Conservation (phyloP, 2,113 vertebrate species). For the Xiphias gladius region DNA sequence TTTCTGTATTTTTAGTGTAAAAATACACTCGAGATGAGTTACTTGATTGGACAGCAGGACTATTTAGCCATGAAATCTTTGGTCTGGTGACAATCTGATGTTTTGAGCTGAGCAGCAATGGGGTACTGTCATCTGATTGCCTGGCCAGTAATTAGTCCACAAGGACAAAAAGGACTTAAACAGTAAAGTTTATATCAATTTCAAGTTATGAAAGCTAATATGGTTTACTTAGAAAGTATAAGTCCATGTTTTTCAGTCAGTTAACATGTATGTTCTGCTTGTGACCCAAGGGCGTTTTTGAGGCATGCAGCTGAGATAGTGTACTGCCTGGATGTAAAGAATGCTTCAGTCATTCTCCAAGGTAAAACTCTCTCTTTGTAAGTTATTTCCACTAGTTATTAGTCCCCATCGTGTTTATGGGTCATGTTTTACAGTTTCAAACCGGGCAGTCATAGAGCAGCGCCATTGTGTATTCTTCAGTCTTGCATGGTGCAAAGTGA, state of each 20-base stretch:
- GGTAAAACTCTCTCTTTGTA: slow-evolving; percentile 81
- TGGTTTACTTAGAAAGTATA: background rate
- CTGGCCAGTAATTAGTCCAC: background rate
- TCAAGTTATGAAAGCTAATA: background rate
- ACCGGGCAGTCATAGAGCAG: too few relatives aligned
- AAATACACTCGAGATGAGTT: too few relatives aligned
- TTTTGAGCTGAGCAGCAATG: background rate
- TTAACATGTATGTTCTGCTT: slow-evolving; percentile 23
- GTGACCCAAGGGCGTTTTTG: slow-evolving; percentile 87
- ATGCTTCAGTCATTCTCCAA: slow-evolving; percentile 91
- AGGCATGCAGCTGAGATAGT: slow-evolving; percentile 93
- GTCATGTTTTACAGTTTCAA: too few relatives aligned
- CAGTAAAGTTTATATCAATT: too few relatives aligned
- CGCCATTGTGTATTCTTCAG: background rate
- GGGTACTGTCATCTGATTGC: background rate
- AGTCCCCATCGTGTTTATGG: too few relatives aligned
- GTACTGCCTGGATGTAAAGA: slow-evolving; percentile 90
- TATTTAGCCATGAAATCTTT: too few relatives aligned
- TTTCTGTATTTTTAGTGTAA: too few relatives aligned
- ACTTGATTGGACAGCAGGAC: too few relatives aligned
- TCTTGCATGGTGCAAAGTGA: background rate
- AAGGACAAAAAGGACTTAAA: too few relatives aligned
- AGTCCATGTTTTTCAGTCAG: background rate
- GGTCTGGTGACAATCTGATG: background rate
- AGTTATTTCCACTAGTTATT: background rate